Percentiles rank a stretch among this genome's conserved stretches.
phyloP scores from a whole-genome alignment of 2,113 vertebrate species.

The Leucopsar rothschildi region DNA sequence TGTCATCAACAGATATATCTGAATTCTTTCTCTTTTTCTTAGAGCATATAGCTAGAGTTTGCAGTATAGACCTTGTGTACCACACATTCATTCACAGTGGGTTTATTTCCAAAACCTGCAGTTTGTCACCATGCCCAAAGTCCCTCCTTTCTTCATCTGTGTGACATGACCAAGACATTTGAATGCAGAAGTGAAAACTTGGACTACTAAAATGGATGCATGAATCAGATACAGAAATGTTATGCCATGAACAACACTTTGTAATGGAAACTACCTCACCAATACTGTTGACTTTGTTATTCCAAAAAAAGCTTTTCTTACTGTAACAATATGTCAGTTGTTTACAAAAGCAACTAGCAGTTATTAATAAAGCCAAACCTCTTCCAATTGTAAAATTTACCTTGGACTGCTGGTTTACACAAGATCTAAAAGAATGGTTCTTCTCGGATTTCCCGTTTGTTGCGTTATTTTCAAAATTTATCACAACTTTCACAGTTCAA shows the following conservation, averaged over 20 bases:
- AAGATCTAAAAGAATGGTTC: background rate
- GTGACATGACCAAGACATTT: background rate
- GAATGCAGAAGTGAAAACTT: background rate
- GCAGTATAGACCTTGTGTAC: background rate
- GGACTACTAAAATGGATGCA: background rate
- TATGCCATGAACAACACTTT: background rate
- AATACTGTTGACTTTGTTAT: background rate
- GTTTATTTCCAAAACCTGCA: background rate
- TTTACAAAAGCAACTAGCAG: background rate
- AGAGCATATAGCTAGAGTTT: background rate
- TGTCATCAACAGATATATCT: background rate
- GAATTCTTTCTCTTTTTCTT: background rate
- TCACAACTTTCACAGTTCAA: background rate
- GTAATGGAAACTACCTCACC: background rate
- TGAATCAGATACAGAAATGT: background rate
- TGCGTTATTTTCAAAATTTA: background rate
- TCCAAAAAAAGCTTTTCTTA: background rate
- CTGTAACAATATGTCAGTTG: background rate
- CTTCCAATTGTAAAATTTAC: background rate
- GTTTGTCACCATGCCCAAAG: background rate
- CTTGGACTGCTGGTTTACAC: background rate
- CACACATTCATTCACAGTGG: background rate
- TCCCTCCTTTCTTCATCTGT: background rate
- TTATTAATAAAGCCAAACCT: background rate
- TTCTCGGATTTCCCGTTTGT: background rate